A percentile compares a stretch with the other conserved stretches of the same genome.
Conservation (phyloP, 2,888 invertebrate genomes). For the Ectobius pallidus region DNA sequence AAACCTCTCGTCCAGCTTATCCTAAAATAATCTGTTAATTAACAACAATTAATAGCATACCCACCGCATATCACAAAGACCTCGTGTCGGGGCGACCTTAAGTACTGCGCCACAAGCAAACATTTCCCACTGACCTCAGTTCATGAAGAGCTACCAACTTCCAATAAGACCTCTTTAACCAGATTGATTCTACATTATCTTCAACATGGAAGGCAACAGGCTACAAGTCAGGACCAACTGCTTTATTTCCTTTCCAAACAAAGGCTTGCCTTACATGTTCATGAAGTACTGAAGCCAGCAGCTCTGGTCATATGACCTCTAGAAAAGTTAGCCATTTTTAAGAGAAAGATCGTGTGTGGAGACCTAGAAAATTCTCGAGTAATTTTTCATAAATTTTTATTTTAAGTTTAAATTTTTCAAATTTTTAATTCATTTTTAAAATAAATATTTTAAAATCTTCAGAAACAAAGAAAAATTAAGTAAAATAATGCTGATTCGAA, state of each 20-base stretch:
- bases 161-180: background rate
- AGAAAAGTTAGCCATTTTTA: too few species aligned
- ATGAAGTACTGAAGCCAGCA: background rate
- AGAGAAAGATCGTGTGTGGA: too few species aligned
- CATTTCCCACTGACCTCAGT: background rate
- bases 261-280: background rate
- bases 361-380: too few species aligned
- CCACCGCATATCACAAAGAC: conserved; percentile 13
- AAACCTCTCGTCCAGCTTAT: conserved; percentile 29
- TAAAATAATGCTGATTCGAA: too few species aligned
- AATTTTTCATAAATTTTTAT: too few species aligned
- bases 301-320: background rate
- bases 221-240: background rate
- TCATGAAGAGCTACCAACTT: background rate
- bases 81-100: background rate
- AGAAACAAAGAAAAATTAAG: too few species aligned
- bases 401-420: too few species aligned
- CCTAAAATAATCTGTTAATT: conserved; percentile 36
- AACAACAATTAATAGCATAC: conserved; percentile 37
- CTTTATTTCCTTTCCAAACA: background rate
- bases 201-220: background rate
- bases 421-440: too few species aligned
- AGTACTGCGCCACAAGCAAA: conserved; percentile 20
- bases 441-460: too few species aligned
- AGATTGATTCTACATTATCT: background rate